Base-by-base conservation (phyloP, 2,888 invertebrate species). In the Drosophila atripex region DNA sequence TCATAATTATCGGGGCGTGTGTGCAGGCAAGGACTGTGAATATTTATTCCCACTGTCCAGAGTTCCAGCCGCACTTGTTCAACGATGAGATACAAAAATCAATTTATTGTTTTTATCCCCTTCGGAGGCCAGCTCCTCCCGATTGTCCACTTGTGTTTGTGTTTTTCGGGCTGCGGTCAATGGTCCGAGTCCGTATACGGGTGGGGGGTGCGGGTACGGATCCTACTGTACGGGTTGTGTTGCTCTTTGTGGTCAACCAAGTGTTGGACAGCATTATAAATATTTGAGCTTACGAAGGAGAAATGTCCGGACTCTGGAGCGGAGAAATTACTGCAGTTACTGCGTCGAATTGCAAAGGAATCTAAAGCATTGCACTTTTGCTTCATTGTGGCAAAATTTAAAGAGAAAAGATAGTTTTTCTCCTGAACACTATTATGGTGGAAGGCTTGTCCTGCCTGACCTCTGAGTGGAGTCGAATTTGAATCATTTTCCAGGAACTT, bases 201-300 rank as follows among this genome's bases (percentile, higher is more conserved):
- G 39, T 14, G 7, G 6, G n/a, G 39, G 16, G 51, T 54, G 12
- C 11, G 39, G 16, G 41, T 18, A 6, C 39, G 43, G n/a, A 47
- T 51, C 35, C 7, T n/a, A 35, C 35, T 56, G 32, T 49, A 21
- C 21, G 18, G 60, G 53, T 45, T 71, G 46, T 52, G 35, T 35
- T 35, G 35, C 35, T 35, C 61, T 54, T 55, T 84, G 80, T 86
- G 87, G 87, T 73, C 82, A 84, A 72, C 80, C 80, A 77, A 86
- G 80, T 80, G 85, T 80, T 77, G 80, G 87, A 76, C 78, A 75
- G 85, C 78, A 77, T 84, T 82, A 84, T 80, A 86, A 86, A 84
- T 86, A 82, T 84, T 84, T 86, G 54, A 86, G 75, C 59, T 82
- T 80, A 73, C 80, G 66, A 58, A 56, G 38, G 73, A 60, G 65